Base-by-base conservation (phyloP, 2,113 vertebrate species). In the Lophius piscatorius region DNA sequence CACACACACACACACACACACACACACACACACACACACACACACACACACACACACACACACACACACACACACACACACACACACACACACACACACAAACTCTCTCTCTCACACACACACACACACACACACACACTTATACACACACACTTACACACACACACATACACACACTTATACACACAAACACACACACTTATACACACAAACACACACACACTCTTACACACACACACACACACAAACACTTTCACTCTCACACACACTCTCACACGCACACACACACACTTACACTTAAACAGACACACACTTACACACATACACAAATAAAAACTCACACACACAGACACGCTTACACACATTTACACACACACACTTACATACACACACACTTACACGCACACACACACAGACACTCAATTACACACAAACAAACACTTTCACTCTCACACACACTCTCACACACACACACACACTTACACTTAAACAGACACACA, bases 21-120 rank as follows among this genome's bases (percentile, higher is more conserved):
- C 21, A 44, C 41, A 21, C 20, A 33, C 35, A 70, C 70, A 55
- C 68, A 33, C 35, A 70, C 69, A 55, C 67, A 31, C 35, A 70
- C 69, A 55, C 68, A 33, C 35, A 70, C 70, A 55, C 68, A 33
- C 35, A 70, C 70, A 55, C 68, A 33, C 35, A 70, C 70, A 55
- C 68, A 33, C 35, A 68, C 70, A 55, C 68, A 33, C 35, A 70
- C 70, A 55, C 68, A 33, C 35, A 68, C 70, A 55, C 68, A 33
- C 33, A 68, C 70, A 55, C 68, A 48, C 13, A 47, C 51, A 35
- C 46, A 49, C 38, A 42, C 65, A 70, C 65, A 70, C 64, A 46
- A 58, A n/a, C n/a, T n/a, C n/a, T n/a, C n/a, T n/a, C n/a, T n/a
- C n/a, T n/a, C 68, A 33, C 35, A 70, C 70, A 55, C 68, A 33